phyloP scores from a whole-genome alignment of 2,888 invertebrate genomes.

The Laothoe populi region DNA sequence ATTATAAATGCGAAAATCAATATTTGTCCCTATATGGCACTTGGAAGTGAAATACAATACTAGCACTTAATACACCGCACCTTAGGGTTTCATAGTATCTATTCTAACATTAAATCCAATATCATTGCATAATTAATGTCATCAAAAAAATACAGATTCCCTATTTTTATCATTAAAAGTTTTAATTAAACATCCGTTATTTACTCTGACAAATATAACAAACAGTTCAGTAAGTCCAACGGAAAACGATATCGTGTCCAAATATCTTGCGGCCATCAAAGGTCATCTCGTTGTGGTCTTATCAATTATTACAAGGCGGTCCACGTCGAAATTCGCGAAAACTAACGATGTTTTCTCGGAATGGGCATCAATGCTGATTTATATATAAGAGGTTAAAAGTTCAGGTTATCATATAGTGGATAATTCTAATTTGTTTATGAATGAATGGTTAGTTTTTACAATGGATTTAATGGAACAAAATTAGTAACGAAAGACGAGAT shows the following conservation, averaged over 20 bases:
- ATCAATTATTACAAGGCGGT: not conserved
- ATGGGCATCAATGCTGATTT: not conserved
- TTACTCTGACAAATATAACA: constrained; percentile 3
- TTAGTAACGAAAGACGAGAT: too few species aligned
- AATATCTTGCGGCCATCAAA: constrained; percentile 1
- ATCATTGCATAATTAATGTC: not conserved
- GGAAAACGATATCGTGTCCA: not conserved
- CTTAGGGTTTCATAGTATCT: too few species aligned
- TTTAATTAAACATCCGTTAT: not conserved
- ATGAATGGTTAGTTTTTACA: not conserved
- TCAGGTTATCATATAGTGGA: not conserved
- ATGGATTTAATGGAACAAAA: too few species aligned
- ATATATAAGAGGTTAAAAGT: not conserved
- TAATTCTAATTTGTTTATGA: not conserved
- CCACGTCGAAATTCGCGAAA: constrained; percentile 17
- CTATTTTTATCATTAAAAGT: not conserved
- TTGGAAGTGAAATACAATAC: too few species aligned
- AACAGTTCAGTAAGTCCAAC: not conserved
- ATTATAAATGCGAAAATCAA: too few species aligned
- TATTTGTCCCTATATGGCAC: too few species aligned
- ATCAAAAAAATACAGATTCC: not conserved
- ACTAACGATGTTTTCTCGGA: constrained; percentile 11
- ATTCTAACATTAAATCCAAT: too few species aligned
- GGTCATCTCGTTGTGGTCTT: constrained; percentile 3
- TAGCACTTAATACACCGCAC: too few species aligned